These are phyloP conservation scores for Indri indri DNA, from an alignment of 2,113 vertebrate species.

Conservation along the genomic window DNA sequence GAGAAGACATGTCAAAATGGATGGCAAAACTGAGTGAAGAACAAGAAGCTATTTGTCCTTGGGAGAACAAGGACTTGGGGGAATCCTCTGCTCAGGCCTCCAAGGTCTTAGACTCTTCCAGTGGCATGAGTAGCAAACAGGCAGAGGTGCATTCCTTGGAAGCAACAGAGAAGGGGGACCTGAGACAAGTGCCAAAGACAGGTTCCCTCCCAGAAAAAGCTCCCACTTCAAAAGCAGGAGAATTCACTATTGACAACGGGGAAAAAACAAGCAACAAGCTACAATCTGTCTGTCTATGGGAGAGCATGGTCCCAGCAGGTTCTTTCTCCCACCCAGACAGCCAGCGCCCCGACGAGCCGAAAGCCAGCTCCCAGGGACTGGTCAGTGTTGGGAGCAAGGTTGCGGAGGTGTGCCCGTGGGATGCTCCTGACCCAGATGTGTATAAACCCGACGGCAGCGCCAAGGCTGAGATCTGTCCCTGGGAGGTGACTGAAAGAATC, in stretches of 20 bases:
- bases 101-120: not conserved
- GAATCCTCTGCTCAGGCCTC: not conserved
- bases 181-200: not conserved
- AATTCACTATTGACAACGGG: not conserved
- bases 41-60: not conserved
- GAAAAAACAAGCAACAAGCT: not conserved
- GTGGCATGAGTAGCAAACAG: not conserved
- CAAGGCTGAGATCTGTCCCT: slow-evolving; percentile 60
- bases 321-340: not conserved
- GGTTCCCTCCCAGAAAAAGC: not conserved
- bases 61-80: fast-evolving
- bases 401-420: slow-evolving; percentile 46
- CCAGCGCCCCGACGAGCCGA: not conserved
- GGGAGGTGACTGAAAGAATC: slow-evolving; percentile 48
- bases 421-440: not conserved
- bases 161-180: not conserved
- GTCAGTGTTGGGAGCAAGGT: not conserved
- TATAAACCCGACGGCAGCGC: not conserved
- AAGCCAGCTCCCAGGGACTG: not conserved
- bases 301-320: fast-evolving
- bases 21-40: not conserved
- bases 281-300: not conserved
- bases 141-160: not conserved
- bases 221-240: not conserved
- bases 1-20: not conserved